Evolutionary conservation across 2,113 vertebrate species (phyloP).

Genomic region (Jacana jacana): DNA sequence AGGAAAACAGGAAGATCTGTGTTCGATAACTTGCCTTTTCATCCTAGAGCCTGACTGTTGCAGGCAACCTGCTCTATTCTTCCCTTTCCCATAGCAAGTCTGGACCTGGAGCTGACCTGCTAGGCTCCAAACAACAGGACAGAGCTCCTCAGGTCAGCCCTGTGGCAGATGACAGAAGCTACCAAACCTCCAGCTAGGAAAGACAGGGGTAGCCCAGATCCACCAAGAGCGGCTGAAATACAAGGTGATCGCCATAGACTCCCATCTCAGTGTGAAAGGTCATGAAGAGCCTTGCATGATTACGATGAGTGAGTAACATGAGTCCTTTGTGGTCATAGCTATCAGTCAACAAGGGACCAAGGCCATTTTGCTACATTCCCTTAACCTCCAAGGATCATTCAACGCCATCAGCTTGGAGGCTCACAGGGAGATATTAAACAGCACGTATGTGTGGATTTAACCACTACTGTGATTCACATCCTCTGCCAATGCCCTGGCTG

Average conservation of each 20-base stretch:
- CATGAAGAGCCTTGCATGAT: neutral
- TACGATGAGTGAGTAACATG: neutral
- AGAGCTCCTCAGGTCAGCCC: neutral
- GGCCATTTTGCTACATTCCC: neutral
- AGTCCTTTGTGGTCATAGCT: neutral
- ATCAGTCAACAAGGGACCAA: neutral
- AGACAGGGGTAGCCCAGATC: neutral
- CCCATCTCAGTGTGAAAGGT: neutral
- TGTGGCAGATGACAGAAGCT: neutral
- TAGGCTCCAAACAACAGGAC: neutral
- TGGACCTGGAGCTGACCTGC: neutral
- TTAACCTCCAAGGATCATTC: neutral
- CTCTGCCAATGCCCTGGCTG: neutral
- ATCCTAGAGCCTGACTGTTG: neutral
- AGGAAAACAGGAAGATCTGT: neutral
- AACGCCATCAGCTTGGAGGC: neutral
- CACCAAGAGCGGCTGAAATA: neutral
- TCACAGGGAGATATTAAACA: neutral
- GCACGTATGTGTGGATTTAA: neutral
- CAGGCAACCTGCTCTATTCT: neutral
- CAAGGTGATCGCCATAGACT: neutral
- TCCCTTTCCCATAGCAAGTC: neutral
- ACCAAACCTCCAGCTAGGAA: neutral
- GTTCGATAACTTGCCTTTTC: neutral
- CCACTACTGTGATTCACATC: neutral